phyloP scores from a whole-genome alignment of 2,113 vertebrate genomes.

The Calyptommatus sinebrachiatus region DNA sequence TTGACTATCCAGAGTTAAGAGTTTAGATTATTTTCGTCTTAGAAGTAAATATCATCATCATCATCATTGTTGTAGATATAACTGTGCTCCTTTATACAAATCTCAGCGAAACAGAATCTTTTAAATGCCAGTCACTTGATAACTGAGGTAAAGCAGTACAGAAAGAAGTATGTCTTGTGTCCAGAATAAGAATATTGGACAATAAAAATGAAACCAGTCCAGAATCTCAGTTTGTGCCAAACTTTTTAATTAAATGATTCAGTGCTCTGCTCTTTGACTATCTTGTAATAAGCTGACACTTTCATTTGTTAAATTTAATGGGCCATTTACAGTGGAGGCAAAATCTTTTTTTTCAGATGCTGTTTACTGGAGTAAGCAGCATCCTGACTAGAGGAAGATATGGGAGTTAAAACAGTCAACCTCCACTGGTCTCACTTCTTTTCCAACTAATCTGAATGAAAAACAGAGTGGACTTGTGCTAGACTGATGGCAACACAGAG shows the following conservation, averaged over 20 bases:
- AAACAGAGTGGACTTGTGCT: too few species aligned
- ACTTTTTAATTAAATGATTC: neutral
- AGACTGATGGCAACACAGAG: too few species aligned
- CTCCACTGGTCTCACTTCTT: too few species aligned
- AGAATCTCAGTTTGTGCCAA: neutral
- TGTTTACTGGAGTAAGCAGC: neutral
- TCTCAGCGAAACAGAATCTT: neutral
- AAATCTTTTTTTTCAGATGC: neutral
- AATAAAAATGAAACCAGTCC: neutral
- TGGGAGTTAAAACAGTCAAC: too few species aligned
- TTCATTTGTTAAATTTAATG: neutral
- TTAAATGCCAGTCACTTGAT: neutral
- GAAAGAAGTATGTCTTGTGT: too few species aligned
- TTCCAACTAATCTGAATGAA: too few species aligned
- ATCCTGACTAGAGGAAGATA: too few species aligned
- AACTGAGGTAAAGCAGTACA: neutral
- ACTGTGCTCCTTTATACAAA: neutral
- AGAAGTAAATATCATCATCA: too few species aligned
- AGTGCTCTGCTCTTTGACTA: neutral
- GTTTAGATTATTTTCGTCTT: too few species aligned
- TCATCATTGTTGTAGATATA: neutral
- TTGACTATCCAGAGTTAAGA: too few species aligned
- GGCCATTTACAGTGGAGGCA: neutral
- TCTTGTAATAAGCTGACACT: neutral
- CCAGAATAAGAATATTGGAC: neutral